Base-by-base conservation (phyloP, 2,888 invertebrate species). In the Tuberolachnus salignus region DNA sequence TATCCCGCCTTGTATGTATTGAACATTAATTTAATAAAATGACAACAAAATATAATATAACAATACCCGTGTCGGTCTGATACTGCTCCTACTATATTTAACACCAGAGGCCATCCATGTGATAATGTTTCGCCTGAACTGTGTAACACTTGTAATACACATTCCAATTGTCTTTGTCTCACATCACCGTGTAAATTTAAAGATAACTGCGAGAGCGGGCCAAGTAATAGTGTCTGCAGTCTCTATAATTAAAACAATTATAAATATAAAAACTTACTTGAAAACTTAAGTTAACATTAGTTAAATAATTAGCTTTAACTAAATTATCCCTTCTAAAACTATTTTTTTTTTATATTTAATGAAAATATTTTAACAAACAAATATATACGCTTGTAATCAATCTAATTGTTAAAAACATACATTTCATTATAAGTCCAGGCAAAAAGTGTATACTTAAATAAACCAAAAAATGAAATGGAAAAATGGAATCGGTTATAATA, bases 51-150 rank as follows among this genome's bases (percentile, higher is more conserved):
- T 4, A 34, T 3, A 69, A 53, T 21, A 57, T 19, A 0, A 23
- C 4, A 81, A 80, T 84, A 94, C 94, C 94, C 94, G 85, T 97
- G 97, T 84, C 94, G 94, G 84, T 94, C 92, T 82, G 92, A 93
- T 64, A 98, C 94, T 80, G 97, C 95, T n/a, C 97, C 95, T 84
- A 98, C 94, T 83, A 98, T 95, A 84, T 93, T 93, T 83, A 98
- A 91, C 84, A 98, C 92, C 81, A 94, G 90, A 26, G 97, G 97
- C 98, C 98, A 98, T 70, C 97, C 97, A 84, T 95, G 93, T 4
- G 93, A 92, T 57, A 98, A 89, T 81, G 93, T 92, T 85, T 98
- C 97, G 0, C 97, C 98, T 82, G 92, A 92, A 53, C 93, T 93
- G 87, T 98, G 98, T 75, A 99, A 89, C 82, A 98, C 91, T 84